phyloP scores from a whole-genome alignment of 1,140 invertebrate species.

The Papilio dardanus region DNA sequence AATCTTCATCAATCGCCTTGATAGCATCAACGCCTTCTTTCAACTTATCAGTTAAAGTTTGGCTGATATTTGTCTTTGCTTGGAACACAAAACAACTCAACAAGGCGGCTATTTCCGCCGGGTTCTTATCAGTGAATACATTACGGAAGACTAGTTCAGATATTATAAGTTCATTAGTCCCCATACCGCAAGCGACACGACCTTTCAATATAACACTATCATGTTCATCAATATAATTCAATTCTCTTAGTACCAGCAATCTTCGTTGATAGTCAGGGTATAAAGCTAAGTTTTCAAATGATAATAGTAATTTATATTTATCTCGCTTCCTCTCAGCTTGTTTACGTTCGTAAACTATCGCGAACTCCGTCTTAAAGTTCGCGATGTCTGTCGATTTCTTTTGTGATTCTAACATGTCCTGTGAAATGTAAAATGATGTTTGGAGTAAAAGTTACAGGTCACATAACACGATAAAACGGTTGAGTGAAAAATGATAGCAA shows the following conservation, averaged over 20 bases:
- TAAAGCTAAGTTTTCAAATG: slow-evolving; percentile 91
- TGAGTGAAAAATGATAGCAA: no score
- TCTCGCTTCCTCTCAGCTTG: slow-evolving; percentile 88
- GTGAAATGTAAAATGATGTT: slow-evolving; percentile 44
- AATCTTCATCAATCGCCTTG: slow-evolving; percentile 68
- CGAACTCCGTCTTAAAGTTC: slow-evolving; percentile 87
- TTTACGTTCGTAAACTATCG: slow-evolving; percentile 87
- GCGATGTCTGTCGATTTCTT: slow-evolving; percentile 75
- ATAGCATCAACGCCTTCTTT: slow-evolving; percentile 77
- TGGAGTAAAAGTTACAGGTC: no score
- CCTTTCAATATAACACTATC: slow-evolving; percentile 82
- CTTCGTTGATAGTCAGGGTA: slow-evolving; percentile 95
- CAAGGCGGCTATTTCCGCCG: slow-evolving; percentile 96
- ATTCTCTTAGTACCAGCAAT: slow-evolving; percentile 90
- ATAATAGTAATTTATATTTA: slow-evolving; percentile 89
- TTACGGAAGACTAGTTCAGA: slow-evolving; percentile 98
- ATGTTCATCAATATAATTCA: slow-evolving; percentile 86
- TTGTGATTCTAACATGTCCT: slow-evolving; percentile 62
- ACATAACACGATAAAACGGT: no score
- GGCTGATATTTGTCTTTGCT: slow-evolving; percentile 86
- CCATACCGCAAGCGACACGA: slow-evolving; percentile 97
- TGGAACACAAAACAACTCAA: slow-evolving; percentile 97
- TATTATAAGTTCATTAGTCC: slow-evolving; percentile 95
- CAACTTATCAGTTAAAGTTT: slow-evolving; percentile 82
- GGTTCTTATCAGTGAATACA: slow-evolving; percentile 91